Conservation (phyloP, 2,113 vertebrate species). For the Corythaeola cristata region DNA sequence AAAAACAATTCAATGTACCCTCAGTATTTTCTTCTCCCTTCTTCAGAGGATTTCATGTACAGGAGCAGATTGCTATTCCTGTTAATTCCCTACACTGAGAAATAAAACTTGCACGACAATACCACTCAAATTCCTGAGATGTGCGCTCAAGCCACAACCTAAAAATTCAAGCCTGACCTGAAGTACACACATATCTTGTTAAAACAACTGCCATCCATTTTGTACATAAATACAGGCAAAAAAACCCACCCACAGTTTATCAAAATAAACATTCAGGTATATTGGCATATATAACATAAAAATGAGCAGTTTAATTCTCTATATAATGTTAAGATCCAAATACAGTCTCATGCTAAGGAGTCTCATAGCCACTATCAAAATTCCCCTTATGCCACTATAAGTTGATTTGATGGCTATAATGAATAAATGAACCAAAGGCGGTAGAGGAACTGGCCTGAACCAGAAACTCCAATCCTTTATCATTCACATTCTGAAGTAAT, state of each 20-base stretch:
- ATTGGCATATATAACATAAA: neutral
- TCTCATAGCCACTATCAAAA: slow-evolving; percentile 15
- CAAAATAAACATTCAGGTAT: neutral
- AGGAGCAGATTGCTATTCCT: neutral
- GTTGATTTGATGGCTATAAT: neutral
- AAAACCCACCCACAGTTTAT: neutral
- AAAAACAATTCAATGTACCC: neutral
- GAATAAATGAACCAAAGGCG: neutral
- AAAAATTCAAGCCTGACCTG: neutral
- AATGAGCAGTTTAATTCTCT: neutral
- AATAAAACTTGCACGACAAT: neutral
- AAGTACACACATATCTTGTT: neutral
- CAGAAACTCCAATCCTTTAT: neutral
- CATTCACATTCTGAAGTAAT: neutral
- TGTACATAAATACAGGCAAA: neutral
- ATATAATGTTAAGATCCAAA: neutral
- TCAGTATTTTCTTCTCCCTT: neutral
- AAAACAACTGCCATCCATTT: neutral
- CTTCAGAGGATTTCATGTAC: neutral
- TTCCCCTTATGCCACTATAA: neutral
- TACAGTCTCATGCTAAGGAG: neutral
- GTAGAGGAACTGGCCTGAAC: neutral
- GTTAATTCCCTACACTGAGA: neutral
- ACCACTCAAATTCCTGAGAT: neutral
- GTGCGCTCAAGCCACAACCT: neutral